A percentile compares a stretch with the other conserved stretches of the same genome.
Conservation (phyloP, 2,797 vertebrate genomes). For the Enteromius treurensis region DNA sequence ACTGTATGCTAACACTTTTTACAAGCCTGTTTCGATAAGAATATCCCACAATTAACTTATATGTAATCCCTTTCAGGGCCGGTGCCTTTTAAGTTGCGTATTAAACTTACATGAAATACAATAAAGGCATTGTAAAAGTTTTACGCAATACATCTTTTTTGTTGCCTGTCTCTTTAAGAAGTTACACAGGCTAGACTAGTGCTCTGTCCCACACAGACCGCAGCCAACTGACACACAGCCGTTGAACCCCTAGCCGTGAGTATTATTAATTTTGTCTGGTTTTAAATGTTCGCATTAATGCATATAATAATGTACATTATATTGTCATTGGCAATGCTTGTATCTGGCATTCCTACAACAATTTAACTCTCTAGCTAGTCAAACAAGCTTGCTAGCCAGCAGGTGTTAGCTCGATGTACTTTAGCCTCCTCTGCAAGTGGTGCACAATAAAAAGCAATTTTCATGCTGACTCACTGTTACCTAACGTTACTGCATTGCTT, state of each 20-base stretch:
- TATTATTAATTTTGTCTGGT: not conserved
- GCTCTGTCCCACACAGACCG: not conserved
- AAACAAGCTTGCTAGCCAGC: conserved; percentile 4
- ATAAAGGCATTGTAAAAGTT: not conserved
- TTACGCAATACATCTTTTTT: not conserved
- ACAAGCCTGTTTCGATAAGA: not conserved
- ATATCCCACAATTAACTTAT: not conserved
- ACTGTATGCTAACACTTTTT: conserved; percentile 51
- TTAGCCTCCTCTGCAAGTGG: not conserved
- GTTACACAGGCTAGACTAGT: not conserved
- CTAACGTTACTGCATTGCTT: not conserved
- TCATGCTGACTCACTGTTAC: not conserved
- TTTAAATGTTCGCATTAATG: not conserved
- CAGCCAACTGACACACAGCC: not conserved
- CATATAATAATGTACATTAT: not conserved
- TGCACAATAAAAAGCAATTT: not conserved
- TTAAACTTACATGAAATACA: not conserved
- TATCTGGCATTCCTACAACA: not conserved
- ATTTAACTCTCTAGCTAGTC: not conserved
- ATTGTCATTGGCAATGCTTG: not conserved
- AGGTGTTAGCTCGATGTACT: not conserved
- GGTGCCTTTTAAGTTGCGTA: not conserved
- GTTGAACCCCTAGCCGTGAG: not conserved
- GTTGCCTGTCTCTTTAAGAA: conserved; percentile 22
- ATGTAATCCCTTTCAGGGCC: not conserved